Conservation (phyloP, 2,888 invertebrate species). For the Chrysina gloriosa region DNA sequence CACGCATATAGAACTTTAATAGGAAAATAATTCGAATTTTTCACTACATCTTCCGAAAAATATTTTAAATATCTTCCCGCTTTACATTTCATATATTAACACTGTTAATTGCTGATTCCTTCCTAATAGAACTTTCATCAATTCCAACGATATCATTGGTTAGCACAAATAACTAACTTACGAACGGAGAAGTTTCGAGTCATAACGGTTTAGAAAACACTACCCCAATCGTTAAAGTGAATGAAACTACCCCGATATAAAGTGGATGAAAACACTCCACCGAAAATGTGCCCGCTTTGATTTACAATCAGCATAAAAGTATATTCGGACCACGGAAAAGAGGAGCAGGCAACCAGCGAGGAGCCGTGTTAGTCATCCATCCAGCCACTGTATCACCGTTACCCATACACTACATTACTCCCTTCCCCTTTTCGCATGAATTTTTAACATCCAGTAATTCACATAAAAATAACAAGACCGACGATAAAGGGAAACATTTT, state of each 20-base stretch:
- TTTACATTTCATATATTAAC: too few relatives aligned
- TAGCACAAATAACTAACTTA: too few relatives aligned
- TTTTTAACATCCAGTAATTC: slow-evolving; percentile 20
- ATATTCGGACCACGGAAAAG: slow-evolving; percentile 1
- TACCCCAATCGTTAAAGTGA: not conserved
- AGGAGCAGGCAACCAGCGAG: not conserved
- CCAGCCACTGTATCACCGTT: not conserved
- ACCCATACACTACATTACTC: not conserved
- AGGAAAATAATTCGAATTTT: too few relatives aligned
- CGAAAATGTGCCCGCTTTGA: not conserved
- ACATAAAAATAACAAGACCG: slow-evolving; percentile 19
- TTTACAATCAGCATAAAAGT: slow-evolving; percentile 17
- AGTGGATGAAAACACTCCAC: not conserved
- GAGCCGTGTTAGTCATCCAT: too few relatives aligned
- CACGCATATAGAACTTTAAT: too few relatives aligned
- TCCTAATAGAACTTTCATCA: too few relatives aligned
- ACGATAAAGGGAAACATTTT: slow-evolving; percentile 22
- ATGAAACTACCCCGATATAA: not conserved
- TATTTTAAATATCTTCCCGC: too few relatives aligned
- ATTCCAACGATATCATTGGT: too few relatives aligned
- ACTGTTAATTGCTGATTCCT: too few relatives aligned
- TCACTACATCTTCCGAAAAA: too few relatives aligned
- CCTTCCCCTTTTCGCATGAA: not conserved
- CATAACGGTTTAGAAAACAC: too few relatives aligned
- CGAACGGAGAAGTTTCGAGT: too few relatives aligned